phyloP scores from a whole-genome alignment of 1,140 invertebrate species.

The Macrosteles quadrilineatus region DNA sequence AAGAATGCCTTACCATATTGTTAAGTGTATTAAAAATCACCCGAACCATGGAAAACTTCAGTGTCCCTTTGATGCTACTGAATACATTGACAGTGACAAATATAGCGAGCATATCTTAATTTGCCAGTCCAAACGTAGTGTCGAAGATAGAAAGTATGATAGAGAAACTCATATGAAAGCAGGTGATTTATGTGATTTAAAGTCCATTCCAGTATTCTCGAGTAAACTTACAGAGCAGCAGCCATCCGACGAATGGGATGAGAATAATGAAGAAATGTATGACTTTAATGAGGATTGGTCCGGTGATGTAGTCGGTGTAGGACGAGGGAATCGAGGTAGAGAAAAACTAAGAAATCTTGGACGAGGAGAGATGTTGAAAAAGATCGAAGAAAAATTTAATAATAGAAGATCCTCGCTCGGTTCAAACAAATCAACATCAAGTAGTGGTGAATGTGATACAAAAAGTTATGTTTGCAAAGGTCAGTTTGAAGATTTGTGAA shows the following conservation, averaged over 20 bases:
- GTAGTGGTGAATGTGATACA: too few relatives aligned
- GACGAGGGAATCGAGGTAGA: background rate
- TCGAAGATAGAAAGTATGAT: background rate
- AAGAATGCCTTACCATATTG: slow-evolving; percentile 10
- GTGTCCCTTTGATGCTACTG: slow-evolving; percentile 19
- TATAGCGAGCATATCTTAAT: background rate
- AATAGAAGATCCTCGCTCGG: background rate
- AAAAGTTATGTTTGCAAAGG: too few relatives aligned
- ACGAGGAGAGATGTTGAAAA: background rate
- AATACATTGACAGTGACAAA: slow-evolving; percentile 10
- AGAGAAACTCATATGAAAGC: background rate
- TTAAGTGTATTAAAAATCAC: slow-evolving; percentile 19
- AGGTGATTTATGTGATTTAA: too few relatives aligned
- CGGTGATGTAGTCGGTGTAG: too few relatives aligned
- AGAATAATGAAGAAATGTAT: too few relatives aligned
- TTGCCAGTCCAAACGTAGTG: background rate
- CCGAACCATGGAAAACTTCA: background rate
- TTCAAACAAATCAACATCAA: background rate
- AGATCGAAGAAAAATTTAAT: background rate
- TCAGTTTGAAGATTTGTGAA: too few relatives aligned
- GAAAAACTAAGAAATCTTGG: background rate
- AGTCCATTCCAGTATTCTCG: too few relatives aligned
- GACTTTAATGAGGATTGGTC: too few relatives aligned
- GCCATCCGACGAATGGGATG: too few relatives aligned
- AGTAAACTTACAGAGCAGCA: too few relatives aligned